Evolutionary conservation across 1,140 invertebrate genomes (phyloP).

Genomic region (Formica exsecta): DNA sequence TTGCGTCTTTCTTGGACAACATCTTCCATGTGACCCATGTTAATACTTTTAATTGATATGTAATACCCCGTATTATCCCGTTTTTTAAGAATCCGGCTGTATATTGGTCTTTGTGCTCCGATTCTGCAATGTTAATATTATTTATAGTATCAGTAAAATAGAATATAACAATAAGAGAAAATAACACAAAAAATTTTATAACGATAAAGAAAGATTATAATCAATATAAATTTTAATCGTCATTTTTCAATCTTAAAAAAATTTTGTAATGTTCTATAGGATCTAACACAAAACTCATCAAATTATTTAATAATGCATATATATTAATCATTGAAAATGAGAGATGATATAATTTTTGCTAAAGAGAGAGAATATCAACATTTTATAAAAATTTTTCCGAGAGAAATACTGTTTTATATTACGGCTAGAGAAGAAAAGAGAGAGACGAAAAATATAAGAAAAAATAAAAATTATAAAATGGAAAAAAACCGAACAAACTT

Average conservation of each 20-base stretch:
- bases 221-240: conserved; percentile 5
- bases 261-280: background rate
- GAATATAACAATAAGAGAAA: background rate
- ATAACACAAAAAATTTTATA: background rate
- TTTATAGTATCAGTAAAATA: background rate
- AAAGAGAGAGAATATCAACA: background rate
- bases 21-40: conserved; percentile 17
- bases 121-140: conserved; percentile 1
- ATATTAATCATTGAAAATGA: background rate
- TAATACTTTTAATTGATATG: background rate
- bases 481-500: background rate
- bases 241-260: background rate
- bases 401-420: background rate
- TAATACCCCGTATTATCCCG: background rate
- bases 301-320: background rate
- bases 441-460: background rate
- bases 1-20: background rate
- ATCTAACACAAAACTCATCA: background rate
- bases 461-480: background rate
- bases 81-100: conserved; percentile 9
- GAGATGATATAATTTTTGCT: background rate
- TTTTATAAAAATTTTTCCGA: background rate
- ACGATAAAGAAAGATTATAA: background rate
- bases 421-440: background rate
- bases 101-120: background rate